Percentiles rank a stretch among this genome's conserved stretches.
Conservation (phyloP, 2,888 invertebrate species). For the Geophilus truncorum region DNA sequence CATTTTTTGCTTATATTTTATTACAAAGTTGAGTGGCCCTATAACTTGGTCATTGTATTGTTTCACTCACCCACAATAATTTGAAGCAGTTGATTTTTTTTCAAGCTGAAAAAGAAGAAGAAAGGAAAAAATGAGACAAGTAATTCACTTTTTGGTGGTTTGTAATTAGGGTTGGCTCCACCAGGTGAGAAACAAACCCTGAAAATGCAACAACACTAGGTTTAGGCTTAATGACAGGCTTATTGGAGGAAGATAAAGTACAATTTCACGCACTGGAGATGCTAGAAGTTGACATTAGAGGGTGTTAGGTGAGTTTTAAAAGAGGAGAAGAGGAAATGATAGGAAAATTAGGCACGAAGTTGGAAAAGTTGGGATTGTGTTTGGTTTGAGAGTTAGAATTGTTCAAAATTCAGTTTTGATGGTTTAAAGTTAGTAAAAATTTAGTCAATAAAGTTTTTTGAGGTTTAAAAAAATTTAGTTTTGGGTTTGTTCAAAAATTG, state of each 20-base stretch:
- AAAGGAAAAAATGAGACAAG: neutral
- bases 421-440: no score
- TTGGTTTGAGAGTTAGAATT: no score
- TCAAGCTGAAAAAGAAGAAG: neutral
- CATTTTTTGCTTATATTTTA: neutral
- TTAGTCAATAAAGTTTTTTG: no score
- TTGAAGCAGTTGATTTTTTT: neutral
- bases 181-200: conserved; percentile 4
- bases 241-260: neutral
- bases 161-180: neutral
- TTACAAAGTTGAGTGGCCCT: neutral
- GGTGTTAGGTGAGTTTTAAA: neutral
- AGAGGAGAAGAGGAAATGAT: neutral
- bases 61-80: neutral
- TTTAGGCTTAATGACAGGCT: conserved; percentile 4
- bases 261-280: conserved; percentile 2
- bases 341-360: no score
- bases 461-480: no score
- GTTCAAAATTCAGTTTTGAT: no score
- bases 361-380: no score
- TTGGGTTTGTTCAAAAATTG: no score
- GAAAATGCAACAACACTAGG: neutral
- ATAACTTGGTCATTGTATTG: neutral
- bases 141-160: neutral
- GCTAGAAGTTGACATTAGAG: neutral